Conservation (phyloP, 2,888 invertebrate species). For the Boloria selene region DNA sequence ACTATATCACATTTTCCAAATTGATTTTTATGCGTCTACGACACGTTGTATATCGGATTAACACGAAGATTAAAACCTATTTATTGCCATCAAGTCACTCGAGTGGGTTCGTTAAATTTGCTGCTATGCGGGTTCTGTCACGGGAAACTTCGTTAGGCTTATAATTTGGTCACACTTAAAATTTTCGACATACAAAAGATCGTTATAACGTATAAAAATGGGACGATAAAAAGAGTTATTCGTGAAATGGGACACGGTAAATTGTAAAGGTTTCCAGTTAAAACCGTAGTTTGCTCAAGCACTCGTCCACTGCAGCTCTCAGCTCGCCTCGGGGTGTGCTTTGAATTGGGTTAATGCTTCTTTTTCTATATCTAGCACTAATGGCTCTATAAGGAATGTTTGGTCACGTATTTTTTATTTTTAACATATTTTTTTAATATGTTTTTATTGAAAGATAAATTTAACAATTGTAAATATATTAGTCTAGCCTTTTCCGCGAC, state of each 20-base stretch:
- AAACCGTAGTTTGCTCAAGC: slow-evolving; percentile 33
- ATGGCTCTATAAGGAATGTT: slow-evolving; percentile 23
- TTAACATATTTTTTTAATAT: no score
- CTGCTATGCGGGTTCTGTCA: slow-evolving; percentile 22
- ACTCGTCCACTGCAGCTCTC: slow-evolving; percentile 27
- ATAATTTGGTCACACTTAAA: slow-evolving; percentile 18
- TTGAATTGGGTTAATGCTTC: slow-evolving; percentile 51
- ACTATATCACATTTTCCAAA: background rate
- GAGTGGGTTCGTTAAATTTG: slow-evolving; percentile 21
- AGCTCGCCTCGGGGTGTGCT: slow-evolving; percentile 36
- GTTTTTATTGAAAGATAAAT: no score
- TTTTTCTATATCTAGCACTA: slow-evolving; percentile 30
- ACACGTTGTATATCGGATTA: background rate
- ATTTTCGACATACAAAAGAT: slow-evolving; percentile 12
- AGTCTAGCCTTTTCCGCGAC: no score
- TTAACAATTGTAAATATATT: no score
- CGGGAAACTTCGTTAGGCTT: slow-evolving; percentile 4
- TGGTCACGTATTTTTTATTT: background rate
- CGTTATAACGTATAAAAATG: slow-evolving; percentile 20
- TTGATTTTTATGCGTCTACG: background rate
- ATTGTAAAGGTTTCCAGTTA: slow-evolving; percentile 24
- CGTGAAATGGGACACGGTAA: slow-evolving; percentile 26
- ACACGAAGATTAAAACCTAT: slow-evolving; percentile 21
- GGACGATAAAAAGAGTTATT: slow-evolving; percentile 24
- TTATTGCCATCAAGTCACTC: slow-evolving; percentile 25